Evolutionary conservation across 2,797 vertebrate genomes (phyloP).

Genomic region (Falco biarmicus): DNA sequence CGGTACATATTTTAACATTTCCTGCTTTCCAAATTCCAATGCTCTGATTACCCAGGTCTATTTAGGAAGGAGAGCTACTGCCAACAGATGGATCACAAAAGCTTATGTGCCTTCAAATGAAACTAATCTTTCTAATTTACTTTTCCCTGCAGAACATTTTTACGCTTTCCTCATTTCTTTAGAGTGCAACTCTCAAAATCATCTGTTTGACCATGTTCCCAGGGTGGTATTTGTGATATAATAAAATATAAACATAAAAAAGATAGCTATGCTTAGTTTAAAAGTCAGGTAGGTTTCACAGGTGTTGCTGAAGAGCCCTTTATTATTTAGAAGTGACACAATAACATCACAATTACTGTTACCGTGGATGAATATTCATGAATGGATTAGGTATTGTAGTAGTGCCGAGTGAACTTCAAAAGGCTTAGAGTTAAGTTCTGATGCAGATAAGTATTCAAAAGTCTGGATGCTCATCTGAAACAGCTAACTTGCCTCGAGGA

Average conservation of each 20-base stretch:
- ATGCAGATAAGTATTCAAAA: neutral
- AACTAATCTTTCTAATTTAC: conserved; percentile 70
- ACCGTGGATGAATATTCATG: conserved; percentile 62
- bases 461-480: neutral
- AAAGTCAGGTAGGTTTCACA: conserved; percentile 53
- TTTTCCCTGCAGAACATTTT: conserved; percentile 62
- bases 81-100: conserved; percentile 72
- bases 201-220: conserved; percentile 64
- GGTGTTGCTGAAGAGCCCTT: conserved; percentile 39
- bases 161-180: conserved; percentile 44
- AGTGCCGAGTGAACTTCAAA: neutral
- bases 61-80: conserved; percentile 41
- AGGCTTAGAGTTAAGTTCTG: neutral
- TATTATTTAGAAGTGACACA: conserved; percentile 52
- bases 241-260: conserved; percentile 66
- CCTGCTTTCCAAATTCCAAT: conserved; percentile 36
- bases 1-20: conserved; percentile 35
- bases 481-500: neutral
- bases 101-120: conserved; percentile 61
- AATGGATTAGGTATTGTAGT: neutral
- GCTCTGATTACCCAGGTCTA: conserved; percentile 39
- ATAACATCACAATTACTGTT: neutral
- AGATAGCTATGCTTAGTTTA: conserved; percentile 28
- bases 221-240: conserved; percentile 43
- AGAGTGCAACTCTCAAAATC: conserved; percentile 56